Conservation (phyloP, 2,888 invertebrate species). For the Hanleya hanleyi region DNA sequence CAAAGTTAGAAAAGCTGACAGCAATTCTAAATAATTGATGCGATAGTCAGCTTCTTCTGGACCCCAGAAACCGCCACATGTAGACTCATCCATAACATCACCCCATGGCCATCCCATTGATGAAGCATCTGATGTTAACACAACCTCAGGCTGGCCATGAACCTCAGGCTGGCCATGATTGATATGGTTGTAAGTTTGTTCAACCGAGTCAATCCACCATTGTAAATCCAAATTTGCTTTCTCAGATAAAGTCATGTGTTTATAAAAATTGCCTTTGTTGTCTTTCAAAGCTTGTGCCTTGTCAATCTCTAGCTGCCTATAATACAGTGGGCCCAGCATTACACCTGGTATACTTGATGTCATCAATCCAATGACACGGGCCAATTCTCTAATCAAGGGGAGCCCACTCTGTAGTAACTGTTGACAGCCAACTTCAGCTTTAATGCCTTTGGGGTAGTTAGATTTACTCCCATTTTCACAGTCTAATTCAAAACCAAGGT, state of each 20-base stretch:
- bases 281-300: not conserved
- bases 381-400: not conserved
- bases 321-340: conserved; percentile 9
- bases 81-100: not conserved
- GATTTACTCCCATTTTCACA: not conserved
- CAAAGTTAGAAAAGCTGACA: not conserved
- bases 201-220: not conserved
- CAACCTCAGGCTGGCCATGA: not conserved
- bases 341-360: conserved; percentile 14
- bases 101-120: not conserved
- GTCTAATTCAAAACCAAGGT: not conserved
- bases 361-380: conserved; percentile 7
- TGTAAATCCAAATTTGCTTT: not conserved
- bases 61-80: not conserved
- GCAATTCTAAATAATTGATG: not conserved
- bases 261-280: conserved; percentile 10
- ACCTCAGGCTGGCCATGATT: not conserved
- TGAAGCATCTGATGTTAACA: not conserved
- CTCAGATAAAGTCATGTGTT: not conserved
- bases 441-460: not conserved
- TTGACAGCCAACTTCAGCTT: not conserved
- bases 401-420: not conserved
- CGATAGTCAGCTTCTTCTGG: not conserved
- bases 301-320: conserved; percentile 14
- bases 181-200: not conserved